Percentiles rank a stretch among this genome's conserved stretches.
These are phyloP conservation scores for Amorpha juglandis DNA, from an alignment of 2,888 invertebrate genomes.

Conservation along the genomic window DNA sequence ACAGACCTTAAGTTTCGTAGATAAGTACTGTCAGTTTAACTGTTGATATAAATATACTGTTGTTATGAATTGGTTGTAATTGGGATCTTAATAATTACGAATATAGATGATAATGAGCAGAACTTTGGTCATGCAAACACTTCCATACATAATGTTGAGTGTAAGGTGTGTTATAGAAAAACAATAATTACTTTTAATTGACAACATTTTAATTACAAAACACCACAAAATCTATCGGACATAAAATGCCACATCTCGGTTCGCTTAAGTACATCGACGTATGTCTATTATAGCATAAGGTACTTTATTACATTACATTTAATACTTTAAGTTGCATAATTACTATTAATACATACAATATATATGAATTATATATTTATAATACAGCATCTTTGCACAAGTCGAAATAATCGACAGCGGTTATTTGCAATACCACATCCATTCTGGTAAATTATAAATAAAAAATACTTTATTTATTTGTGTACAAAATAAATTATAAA, in stretches of 20 bases:
- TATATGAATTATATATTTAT: conserved; percentile 66
- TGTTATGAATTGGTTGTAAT: no score
- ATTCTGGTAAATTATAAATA: not conserved
- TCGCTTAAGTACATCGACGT: conserved; percentile 80
- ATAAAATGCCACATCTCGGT: conserved; percentile 73
- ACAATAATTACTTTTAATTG: conserved; percentile 68
- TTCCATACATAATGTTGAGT: no score
- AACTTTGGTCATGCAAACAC: no score
- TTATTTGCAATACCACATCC: conserved; percentile 8
- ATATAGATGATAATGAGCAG: no score
- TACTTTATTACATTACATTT: conserved; percentile 70
- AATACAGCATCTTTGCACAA: conserved; percentile 68
- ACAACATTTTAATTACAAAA: conserved; percentile 85
- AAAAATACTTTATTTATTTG: not conserved
- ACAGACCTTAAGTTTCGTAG: no score
- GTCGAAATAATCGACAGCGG: conserved; percentile 32
- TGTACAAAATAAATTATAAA: not conserved
- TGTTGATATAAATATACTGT: no score
- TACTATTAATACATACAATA: conserved; percentile 78
- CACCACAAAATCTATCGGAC: conserved; percentile 82
- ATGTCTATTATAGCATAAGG: conserved; percentile 71
- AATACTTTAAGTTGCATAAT: conserved; percentile 77
- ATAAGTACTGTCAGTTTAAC: no score
- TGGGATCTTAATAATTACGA: no score
- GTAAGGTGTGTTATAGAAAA: conserved; percentile 34